These are phyloP conservation scores for Pseudomugil tenellus DNA, from an alignment of 2,797 vertebrate species.

Conservation along the genomic window DNA sequence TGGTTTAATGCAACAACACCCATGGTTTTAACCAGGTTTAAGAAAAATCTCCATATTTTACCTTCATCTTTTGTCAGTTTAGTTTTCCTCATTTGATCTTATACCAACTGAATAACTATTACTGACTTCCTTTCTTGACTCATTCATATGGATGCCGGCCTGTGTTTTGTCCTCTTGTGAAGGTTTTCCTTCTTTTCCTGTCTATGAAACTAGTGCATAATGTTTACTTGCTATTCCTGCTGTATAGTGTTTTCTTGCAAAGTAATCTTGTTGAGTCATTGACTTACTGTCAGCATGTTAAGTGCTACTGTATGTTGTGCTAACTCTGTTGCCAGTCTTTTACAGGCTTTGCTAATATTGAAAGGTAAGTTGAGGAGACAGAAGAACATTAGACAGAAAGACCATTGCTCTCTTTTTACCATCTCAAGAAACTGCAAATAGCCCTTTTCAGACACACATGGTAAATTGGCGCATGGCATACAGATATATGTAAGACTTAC, in stretches of 20 bases:
- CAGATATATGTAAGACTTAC: conserved; percentile 33
- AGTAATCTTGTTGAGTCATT: conserved; percentile 60
- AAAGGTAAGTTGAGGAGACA: conserved; percentile 46
- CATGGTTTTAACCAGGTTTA: background rate
- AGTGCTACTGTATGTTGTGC: conserved; percentile 54
- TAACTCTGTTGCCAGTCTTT: conserved; percentile 50
- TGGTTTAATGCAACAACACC: background rate
- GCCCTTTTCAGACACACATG: conserved; percentile 37
- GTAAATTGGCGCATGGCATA: conserved; percentile 26
- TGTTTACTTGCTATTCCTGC: conserved; percentile 32
- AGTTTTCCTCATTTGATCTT: background rate
- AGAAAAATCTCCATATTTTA: background rate
- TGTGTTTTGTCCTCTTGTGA: conserved; percentile 5
- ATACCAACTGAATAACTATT: background rate
- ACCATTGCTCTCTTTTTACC: conserved; percentile 40
- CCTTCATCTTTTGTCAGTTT: background rate
- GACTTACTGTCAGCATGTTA: conserved; percentile 68
- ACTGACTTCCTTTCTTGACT: background rate
- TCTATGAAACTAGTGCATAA: conserved; percentile 11
- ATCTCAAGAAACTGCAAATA: conserved; percentile 31
- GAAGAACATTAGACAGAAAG: conserved; percentile 25
- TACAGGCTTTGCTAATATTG: conserved; percentile 59
- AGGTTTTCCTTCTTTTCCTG: conserved; percentile 31
- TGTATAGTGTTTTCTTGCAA: conserved; percentile 42
- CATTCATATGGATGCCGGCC: conserved; percentile 35